Conservation (phyloP, 2,888 invertebrate genomes). For the Nemotelus nigrinus region DNA sequence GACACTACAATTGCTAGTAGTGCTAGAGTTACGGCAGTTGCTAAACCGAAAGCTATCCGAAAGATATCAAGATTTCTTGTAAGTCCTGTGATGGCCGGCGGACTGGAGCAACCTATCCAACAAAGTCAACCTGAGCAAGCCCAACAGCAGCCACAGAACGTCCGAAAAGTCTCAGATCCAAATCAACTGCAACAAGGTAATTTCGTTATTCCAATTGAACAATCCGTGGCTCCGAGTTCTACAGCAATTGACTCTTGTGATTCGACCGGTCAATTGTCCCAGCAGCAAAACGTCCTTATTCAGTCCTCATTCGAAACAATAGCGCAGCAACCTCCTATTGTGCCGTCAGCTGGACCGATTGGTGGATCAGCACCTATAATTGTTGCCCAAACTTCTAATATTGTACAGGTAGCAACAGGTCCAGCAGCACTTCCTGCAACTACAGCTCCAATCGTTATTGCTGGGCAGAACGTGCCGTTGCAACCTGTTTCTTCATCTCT, state of each 20-base stretch:
- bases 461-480: neutral
- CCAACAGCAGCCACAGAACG: neutral
- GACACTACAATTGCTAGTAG: no score
- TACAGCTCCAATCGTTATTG: neutral
- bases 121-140: neutral
- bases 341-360: neutral
- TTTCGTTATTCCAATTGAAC: neutral
- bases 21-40: no score
- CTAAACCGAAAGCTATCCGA: slow-evolving; percentile 69
- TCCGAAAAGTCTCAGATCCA: neutral
- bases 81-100: slow-evolving; percentile 76
- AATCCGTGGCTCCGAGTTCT: neutral
- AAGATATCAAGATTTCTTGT: slow-evolving; percentile 85
- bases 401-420: neutral
- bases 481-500: slow-evolving; percentile 27
- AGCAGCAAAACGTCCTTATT: neutral
- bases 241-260: slow-evolving; percentile 14
- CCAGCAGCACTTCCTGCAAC: slow-evolving; percentile 22
- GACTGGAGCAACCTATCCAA: neutral
- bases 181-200: neutral
- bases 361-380: neutral
- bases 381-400: neutral
- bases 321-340: no score
- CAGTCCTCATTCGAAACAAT: no score
- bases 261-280: neutral